Evolutionary conservation across 1,140 invertebrate genomes (phyloP).

Genomic region (Lucilia sericata): DNA sequence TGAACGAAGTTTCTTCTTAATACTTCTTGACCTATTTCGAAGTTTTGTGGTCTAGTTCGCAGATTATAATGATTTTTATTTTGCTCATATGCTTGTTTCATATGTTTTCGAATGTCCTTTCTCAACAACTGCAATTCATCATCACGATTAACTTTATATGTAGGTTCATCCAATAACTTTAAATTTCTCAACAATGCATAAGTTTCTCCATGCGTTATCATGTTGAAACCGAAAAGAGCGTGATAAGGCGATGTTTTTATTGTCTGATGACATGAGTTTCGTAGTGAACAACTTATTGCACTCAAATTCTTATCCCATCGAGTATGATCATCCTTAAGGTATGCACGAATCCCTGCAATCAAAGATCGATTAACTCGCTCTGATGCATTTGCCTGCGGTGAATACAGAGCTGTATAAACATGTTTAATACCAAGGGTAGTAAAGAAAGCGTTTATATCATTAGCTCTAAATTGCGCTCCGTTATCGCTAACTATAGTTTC

Average conservation of each 20-base stretch:
- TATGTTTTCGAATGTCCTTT: neutral
- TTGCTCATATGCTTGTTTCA: conserved; percentile 5
- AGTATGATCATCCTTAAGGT: conserved; percentile 48
- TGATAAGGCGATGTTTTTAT: conserved; percentile 34
- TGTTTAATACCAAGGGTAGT: conserved; percentile 47
- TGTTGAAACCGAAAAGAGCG: conserved; percentile 18
- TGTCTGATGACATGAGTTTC: conserved; percentile 44
- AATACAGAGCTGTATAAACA: conserved; percentile 44
- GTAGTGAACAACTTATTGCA: conserved; percentile 47
- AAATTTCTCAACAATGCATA: conserved; percentile 9
- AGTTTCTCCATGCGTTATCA: conserved; percentile 21
- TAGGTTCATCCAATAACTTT: neutral
- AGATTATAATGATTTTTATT: neutral
- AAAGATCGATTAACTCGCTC: conserved; percentile 14
- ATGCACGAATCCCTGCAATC: conserved; percentile 48
- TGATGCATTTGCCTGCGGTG: conserved; percentile 49
- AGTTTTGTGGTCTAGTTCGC: neutral
- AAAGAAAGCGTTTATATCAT: conserved; percentile 50
- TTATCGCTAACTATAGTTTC: conserved; percentile 53
- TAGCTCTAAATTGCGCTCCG: conserved; percentile 51
- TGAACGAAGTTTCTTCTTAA: neutral
- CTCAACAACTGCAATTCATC: neutral
- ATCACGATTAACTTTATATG: neutral
- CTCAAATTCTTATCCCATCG: conserved; percentile 50
- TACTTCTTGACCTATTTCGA: conserved; percentile 4